Base-by-base conservation (phyloP, 2,797 vertebrate genomes). In the Menidia menidia region DNA sequence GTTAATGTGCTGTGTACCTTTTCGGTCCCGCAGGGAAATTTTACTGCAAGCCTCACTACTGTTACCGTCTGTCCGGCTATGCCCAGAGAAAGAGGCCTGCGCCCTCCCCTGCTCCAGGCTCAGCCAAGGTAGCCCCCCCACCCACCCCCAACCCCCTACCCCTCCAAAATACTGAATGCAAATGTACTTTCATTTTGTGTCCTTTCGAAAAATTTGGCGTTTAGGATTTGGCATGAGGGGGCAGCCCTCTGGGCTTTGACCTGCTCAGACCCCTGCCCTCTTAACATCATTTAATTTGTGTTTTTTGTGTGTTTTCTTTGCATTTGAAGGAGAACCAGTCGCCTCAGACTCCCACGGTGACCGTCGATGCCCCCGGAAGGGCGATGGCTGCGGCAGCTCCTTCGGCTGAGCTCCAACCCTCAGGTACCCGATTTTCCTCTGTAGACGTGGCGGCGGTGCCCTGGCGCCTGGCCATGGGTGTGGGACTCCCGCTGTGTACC, bases 11-110 rank as follows among this genome's bases (percentile, higher is more conserved):
- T 74, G 14, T 50, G 9, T 78, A 6, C 79, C 9, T 75, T 55
- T 85, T 81, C 75, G 58, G 19, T 57, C 66, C 87, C 85, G 4
- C 89, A 99, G 98, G 97, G 73, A 99, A 99, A 89, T 99, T 99
- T 93, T 99, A 99, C 94, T 99, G 98, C 91, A 99, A 99, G 84
- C 97, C 98, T 16, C 98, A 99, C 93, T 99, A 96, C 93, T 98
- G 97, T 79, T 97, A 98, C 73, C 95, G 98, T 18, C 93, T 96
- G 43, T 98, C 97, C 7, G 96, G 96, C 72, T 96, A 96, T 56
- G 95, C 96, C 39, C 97, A 98, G 86, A 96, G 97, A 89, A 99
- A 99, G 92, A 95, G 97, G 78, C 97, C 97, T 0, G 97, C 97
- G 63, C 92, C 93, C 18, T 79, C 85, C 10, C 85, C 94, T 45